Evolutionary conservation across 2,888 invertebrate genomes (phyloP).

Genomic region (Gerris lacustris): DNA sequence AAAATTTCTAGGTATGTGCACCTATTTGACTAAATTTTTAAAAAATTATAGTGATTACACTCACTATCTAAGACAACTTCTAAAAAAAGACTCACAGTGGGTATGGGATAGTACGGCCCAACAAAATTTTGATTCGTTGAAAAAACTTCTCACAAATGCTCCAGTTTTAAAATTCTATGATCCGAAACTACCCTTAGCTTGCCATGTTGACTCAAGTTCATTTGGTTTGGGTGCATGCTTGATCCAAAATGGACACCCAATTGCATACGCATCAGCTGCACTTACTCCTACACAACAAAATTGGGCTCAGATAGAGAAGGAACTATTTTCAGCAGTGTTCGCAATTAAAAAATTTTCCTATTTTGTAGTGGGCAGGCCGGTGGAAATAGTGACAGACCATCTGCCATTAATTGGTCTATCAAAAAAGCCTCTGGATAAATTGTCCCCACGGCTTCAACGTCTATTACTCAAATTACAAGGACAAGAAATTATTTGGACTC

Average conservation of each 20-base stretch:
- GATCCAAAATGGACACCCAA: neutral
- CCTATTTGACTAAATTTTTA: neutral
- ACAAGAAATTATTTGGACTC: neutral
- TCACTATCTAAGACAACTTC: neutral
- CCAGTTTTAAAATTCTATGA: neutral
- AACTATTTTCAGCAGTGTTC: neutral
- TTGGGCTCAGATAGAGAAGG: neutral
- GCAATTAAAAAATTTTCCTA: neutral
- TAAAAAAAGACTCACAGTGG: neutral
- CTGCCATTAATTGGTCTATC: neutral
- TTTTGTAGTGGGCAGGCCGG: neutral
- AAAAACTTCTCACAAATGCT: neutral
- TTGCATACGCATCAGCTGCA: neutral
- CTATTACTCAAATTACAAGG: neutral
- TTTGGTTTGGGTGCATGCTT: neutral
- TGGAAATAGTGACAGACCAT: neutral
- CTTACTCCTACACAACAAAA: neutral
- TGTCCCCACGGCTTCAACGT: neutral
- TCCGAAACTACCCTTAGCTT: neutral
- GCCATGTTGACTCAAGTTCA: neutral
- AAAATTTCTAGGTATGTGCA: slow-evolving; percentile 27
- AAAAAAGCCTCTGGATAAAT: neutral
- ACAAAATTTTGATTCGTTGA: neutral
- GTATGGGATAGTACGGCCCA: neutral
- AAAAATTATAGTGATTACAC: neutral